Evolutionary conservation across 2,113 vertebrate species (phyloP).

Genomic region (Brachyistius frenatus): DNA sequence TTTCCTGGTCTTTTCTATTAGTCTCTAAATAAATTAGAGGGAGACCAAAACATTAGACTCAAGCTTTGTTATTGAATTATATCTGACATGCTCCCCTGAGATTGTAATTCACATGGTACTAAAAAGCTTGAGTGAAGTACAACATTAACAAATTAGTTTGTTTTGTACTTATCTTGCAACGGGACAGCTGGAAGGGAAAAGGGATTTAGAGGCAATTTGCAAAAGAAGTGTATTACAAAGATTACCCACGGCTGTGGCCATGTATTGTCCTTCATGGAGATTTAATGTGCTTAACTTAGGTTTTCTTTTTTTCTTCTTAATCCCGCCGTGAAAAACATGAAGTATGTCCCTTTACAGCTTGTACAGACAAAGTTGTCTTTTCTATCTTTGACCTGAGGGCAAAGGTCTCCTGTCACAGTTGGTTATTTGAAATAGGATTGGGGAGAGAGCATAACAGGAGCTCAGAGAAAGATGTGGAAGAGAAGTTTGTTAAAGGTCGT

Average conservation of each 20-base stretch:
- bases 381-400: conserved; percentile 9
- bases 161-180: conserved; percentile 67
- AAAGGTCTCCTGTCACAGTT: background rate
- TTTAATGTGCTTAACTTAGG: conserved; percentile 55
- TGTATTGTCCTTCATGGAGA: conserved; percentile 54
- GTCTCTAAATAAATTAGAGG: conserved; percentile 87
- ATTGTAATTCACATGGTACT: conserved; percentile 71
- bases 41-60: conserved; percentile 75
- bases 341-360: background rate
- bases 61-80: conserved; percentile 78
- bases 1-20: conserved; percentile 69
- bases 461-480: background rate
- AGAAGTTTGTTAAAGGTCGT: background rate
- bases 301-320: conserved; percentile 43
- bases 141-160: conserved; percentile 74
- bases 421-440: background rate
- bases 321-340: conserved; percentile 26
- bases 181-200: conserved; percentile 39
- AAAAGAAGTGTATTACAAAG: conserved; percentile 45
- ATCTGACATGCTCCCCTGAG: conserved; percentile 63
- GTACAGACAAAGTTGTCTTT: background rate
- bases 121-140: conserved; percentile 62
- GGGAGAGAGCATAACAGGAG: background rate
- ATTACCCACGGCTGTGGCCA: conserved; percentile 27
- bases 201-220: conserved; percentile 54